Evolutionary conservation across 92 coral and sea anemone species (phyloP).

Genomic region (Palythoa caribaeorum): DNA sequence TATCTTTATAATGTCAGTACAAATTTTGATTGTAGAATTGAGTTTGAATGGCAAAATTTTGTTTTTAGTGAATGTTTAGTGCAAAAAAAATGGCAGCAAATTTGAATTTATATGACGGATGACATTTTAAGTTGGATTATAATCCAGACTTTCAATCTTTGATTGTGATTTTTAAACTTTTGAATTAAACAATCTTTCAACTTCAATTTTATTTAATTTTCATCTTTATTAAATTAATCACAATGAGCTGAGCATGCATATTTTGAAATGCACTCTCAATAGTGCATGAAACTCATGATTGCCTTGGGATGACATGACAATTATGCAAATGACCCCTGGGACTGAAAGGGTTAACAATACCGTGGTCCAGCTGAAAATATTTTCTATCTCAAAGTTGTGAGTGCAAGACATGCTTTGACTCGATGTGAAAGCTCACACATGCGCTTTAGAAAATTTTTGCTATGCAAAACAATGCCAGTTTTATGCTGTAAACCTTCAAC

Average conservation of each 20-base stretch:
- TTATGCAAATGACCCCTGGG: not conserved
- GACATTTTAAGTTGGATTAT: conserved; percentile 13
- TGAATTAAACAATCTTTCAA: not conserved
- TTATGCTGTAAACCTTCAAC: no score
- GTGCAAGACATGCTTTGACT: no score
- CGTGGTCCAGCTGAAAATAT: no score
- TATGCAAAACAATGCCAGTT: no score
- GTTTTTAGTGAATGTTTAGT: conserved; percentile 4
- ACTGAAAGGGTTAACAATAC: not conserved
- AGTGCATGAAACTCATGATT: conserved; percentile 1
- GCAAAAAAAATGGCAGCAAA: conserved; percentile 6
- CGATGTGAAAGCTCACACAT: no score
- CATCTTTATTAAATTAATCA: conserved; percentile 6
- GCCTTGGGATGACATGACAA: not conserved
- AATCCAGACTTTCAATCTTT: conserved; percentile 19
- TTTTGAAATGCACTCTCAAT: conserved; percentile 9
- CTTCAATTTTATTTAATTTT: conserved; percentile 1
- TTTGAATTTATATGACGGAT: conserved; percentile 11
- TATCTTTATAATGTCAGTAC: not conserved
- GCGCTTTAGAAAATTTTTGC: no score
- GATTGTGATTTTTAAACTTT: conserved; percentile 3
- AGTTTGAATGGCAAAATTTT: conserved; percentile 10
- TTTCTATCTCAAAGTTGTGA: no score
- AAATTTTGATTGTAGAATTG: not conserved
- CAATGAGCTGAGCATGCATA: conserved; percentile 13